Base-by-base conservation (phyloP, 2,113 vertebrate genomes). In the Lipophrys pholis region DNA sequence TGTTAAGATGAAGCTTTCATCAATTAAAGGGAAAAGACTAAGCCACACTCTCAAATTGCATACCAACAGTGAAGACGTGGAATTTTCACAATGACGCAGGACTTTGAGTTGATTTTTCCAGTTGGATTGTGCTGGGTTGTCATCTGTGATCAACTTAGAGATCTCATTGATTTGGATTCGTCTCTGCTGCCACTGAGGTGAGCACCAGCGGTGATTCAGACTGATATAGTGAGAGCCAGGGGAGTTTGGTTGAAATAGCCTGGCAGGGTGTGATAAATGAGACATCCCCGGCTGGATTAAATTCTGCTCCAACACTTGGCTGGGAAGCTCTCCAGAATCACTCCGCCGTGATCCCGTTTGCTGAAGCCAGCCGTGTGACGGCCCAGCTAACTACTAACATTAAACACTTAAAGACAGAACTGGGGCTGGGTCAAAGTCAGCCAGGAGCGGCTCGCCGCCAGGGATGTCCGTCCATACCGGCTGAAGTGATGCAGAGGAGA, bases 331-430 rank as follows among this genome's bases (percentile, higher is more conserved):
- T 88, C 80, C 86, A 88, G 74, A 82, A 87, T 81, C 76, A 61
- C 73, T 83, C 71, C 45, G 54, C 64, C 61, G 68, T 41, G 56
- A n/a, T 11, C 56, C 57, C n/a, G 63, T 89, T 86, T 84, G 69
- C 80, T 69, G 69, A 80, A 68, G 71, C 60, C 36, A 76, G 49
- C 54, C 63, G 9, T 62, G 73, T 80, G 85, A 80, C 83, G 72
- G 78, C 80, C 82, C 74, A 4, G 21, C 60, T 76, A 86, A 80
- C 54, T 68, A 57, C 43, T 15, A 69, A 75, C 85, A 88, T 88
- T 86, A 88, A 90, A 88, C 83, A 92, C 83, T 80, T 64, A 11
- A 71, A 84, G 84, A 90, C 83, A 89, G 81, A 90, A 81, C 71
- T 81, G 82, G 88, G 78, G 77, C 84, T 69, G 71, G 57, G 67